A percentile compares a stretch with the other conserved stretches of the same genome.
phyloP scores from a whole-genome alignment of 2,888 invertebrate genomes.

The Caenorhabditis sp. region DNA sequence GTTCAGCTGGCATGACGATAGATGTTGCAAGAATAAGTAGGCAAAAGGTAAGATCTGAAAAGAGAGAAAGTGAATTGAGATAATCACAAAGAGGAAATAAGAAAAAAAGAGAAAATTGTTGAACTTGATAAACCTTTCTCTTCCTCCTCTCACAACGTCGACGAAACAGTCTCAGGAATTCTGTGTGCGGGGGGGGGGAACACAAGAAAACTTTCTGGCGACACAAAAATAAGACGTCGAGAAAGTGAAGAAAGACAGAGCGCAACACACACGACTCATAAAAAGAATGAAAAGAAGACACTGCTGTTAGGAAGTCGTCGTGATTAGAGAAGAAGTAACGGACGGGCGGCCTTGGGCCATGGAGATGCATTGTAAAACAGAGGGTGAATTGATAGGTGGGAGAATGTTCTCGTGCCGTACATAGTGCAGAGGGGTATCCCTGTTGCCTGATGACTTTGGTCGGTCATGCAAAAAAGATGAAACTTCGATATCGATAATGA shows the following conservation, averaged over 20 bases:
- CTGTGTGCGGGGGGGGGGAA: constrained; percentile 6
- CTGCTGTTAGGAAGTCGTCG: constrained; percentile 36
- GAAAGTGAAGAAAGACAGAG: constrained; percentile 20
- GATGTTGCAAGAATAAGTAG: constrained; percentile 2
- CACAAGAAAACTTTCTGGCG: constrained; percentile 17
- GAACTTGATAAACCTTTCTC: constrained; percentile 22
- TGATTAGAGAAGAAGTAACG: constrained; percentile 9
- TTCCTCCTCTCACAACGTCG: background rate
- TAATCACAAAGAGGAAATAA: background rate
- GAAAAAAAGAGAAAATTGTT: constrained; percentile 8
- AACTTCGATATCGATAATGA: background rate
- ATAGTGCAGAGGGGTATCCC: constrained; percentile 41
- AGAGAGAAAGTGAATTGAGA: background rate
- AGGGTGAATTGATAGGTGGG: background rate
- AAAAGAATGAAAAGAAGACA: constrained; percentile 11
- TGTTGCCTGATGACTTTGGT: constrained; percentile 4
- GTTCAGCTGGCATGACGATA: constrained; percentile 30
- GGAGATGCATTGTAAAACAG: constrained; percentile 10
- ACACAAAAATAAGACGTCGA: background rate
- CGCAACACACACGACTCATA: constrained; percentile 33
- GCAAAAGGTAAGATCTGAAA: background rate
- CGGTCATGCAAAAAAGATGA: background rate
- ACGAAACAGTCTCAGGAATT: constrained; percentile 36
- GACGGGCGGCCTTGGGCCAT: constrained; percentile 27
- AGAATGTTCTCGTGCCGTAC: constrained; percentile 42